A percentile compares a stretch with the other conserved stretches of the same genome.
phyloP scores from a whole-genome alignment of 2,888 invertebrate species.

The Agrotis ipsilon region DNA sequence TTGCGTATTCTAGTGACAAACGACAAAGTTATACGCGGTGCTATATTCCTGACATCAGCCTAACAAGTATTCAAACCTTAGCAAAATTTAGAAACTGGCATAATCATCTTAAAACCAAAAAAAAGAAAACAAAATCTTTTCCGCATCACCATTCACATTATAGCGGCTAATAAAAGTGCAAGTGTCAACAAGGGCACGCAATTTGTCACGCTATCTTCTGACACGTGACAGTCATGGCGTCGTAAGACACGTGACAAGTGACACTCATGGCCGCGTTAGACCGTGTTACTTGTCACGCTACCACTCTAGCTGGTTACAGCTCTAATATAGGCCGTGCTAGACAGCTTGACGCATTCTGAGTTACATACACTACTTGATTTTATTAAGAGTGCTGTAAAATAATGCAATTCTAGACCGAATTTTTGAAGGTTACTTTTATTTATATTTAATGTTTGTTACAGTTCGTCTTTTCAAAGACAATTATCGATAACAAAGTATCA shows the following conservation, averaged over 20 bases:
- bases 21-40: no score
- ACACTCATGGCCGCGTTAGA: slow-evolving; percentile 44
- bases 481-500: no score
- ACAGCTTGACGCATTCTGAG: slow-evolving; percentile 27
- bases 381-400: neutral
- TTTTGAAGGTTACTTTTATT: neutral
- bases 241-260: slow-evolving; percentile 42
- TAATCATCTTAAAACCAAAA: neutral
- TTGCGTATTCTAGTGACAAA: no score
- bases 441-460: no score
- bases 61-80: no score
- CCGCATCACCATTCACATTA: slow-evolving; percentile 21
- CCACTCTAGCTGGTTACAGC: slow-evolving; percentile 28
- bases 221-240: slow-evolving; percentile 50
- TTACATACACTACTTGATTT: neutral
- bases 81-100: no score
- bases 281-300: slow-evolving; percentile 50
- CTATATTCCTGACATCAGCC: no score
- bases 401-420: neutral
- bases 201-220: slow-evolving; percentile 67
- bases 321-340: slow-evolving; percentile 39
- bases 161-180: slow-evolving; percentile 56
- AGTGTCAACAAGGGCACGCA: slow-evolving; percentile 56
- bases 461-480: no score
- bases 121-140: slow-evolving; percentile 7